Percentiles rank a stretch among this genome's conserved stretches.
Conservation (phyloP, 92 coral and sea anemone species). For the Epizoanthus illoricatus region DNA sequence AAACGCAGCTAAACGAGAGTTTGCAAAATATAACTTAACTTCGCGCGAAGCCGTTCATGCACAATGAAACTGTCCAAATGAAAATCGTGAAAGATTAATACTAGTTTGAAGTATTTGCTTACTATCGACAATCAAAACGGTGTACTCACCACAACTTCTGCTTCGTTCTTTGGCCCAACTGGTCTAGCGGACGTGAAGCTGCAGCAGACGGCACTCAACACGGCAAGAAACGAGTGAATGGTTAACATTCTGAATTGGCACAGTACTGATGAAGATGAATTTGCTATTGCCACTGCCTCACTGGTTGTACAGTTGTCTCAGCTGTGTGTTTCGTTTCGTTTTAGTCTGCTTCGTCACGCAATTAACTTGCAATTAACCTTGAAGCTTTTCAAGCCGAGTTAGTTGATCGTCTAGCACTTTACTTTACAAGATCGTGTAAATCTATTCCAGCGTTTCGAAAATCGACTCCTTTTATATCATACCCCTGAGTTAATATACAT, state of each 20-base stretch:
- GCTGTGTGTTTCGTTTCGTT: background rate
- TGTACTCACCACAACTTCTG: conserved; percentile 23
- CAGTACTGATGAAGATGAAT: background rate
- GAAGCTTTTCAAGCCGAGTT: background rate
- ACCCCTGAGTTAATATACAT: conserved; percentile 15
- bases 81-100: too few species aligned
- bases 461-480: conserved; percentile 15
- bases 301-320: too few species aligned
- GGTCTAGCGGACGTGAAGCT: conserved; percentile 16
- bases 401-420: background rate
- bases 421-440: too few species aligned
- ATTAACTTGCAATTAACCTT: background rate
- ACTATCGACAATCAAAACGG: background rate
- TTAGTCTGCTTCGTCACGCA: background rate
- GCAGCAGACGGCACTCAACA: background rate
- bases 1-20: background rate
- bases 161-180: conserved; percentile 36
- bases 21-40: background rate
- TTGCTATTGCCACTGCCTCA: background rate
- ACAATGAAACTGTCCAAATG: background rate
- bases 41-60: background rate
- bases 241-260: background rate
- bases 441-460: background rate
- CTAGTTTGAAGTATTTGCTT: background rate
- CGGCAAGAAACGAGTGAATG: background rate